Evolutionary conservation across 1,140 invertebrate genomes (phyloP), one percentile per base, ranked within the genome.

Genomic region (Oedothorax gibbosus): DNA sequence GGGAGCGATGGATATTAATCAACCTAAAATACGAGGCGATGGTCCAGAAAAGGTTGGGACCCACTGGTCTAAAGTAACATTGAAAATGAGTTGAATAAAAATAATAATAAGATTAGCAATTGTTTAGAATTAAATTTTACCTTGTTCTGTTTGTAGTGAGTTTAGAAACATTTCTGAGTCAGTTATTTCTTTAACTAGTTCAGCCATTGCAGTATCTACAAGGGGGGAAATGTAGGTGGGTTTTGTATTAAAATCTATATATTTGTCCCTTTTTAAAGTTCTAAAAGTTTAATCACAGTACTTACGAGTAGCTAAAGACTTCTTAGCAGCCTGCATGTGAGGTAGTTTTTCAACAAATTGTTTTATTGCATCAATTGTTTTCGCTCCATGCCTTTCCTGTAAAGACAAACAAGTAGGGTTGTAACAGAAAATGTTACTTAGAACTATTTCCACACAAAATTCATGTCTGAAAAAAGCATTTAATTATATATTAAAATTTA

Each of bases 341-440:
- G 96, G 97, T 82, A 99, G 91, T 86, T 94, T 94, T 12, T 95
- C 94, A 7, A 99, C 97, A 91, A 98, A 97, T 87, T 95, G 93
- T 90, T 98, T 98, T 89, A 99, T 96, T 91, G 99, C 96, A 88
- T 95, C 94, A 35, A 99, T 94, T 14, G 96, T 95, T 89, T 96
- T 96, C 60, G 96, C 94, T 49, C 93, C 92, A 89, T 96, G 95
- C 65, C 94, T 92, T 89, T 97, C 96, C 89, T 91, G 65, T 86
- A 81, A 75, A 65, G 4, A 18, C 0, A 51, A 53, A 15, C 14
- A 4, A 68, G 50, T 35, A 68, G n/a, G n/a, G n/a, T n/a, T n/a
- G n/a, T n/a, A n/a, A n/a, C n/a, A n/a, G n/a, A 60, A 50, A 85
- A 81, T 72, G 85, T 71, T n/a, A n/a, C n/a, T n/a, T n/a, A n/a